A percentile compares a stretch with the other conserved stretches of the same genome.
phyloP scores from a whole-genome alignment of 2,797 vertebrate species.

The Poeciliopsis turneri region DNA sequence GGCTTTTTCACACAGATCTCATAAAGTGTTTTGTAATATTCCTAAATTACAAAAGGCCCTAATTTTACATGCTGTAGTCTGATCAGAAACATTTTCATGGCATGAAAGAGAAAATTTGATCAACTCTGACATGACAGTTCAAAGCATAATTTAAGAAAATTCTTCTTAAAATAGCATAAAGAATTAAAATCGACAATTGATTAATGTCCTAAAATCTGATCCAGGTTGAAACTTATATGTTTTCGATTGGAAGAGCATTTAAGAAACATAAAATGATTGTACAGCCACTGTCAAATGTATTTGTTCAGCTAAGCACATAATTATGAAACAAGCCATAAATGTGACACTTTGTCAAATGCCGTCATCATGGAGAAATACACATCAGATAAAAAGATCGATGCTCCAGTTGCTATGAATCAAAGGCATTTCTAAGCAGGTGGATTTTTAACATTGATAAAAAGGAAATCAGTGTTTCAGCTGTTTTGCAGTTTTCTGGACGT shows the following conservation, averaged over 20 bases:
- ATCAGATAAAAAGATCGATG: no score
- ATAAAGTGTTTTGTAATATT: background rate
- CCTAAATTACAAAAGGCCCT: background rate
- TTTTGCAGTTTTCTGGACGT: no score
- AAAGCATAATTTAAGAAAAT: background rate
- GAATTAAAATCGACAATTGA: background rate
- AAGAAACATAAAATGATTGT: background rate
- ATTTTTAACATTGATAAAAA: no score
- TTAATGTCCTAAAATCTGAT: background rate
- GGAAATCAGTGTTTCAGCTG: no score
- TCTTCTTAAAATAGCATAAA: background rate
- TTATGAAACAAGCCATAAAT: no score
- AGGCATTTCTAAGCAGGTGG: no score
- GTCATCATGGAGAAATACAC: no score
- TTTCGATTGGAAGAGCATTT: background rate
- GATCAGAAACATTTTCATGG: background rate
- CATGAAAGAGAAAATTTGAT: background rate
- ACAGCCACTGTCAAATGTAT: background rate
- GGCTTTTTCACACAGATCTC: background rate
- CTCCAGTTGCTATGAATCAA: no score
- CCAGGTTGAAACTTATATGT: background rate
- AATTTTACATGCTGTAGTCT: background rate
- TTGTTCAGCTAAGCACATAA: no score
- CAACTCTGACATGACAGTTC: background rate
- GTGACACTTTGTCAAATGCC: no score